A percentile compares a stretch with the other conserved stretches of the same genome.
Evolutionary conservation across 2,797 vertebrate species (phyloP).

Genomic region (Sebastes baramenuke): DNA sequence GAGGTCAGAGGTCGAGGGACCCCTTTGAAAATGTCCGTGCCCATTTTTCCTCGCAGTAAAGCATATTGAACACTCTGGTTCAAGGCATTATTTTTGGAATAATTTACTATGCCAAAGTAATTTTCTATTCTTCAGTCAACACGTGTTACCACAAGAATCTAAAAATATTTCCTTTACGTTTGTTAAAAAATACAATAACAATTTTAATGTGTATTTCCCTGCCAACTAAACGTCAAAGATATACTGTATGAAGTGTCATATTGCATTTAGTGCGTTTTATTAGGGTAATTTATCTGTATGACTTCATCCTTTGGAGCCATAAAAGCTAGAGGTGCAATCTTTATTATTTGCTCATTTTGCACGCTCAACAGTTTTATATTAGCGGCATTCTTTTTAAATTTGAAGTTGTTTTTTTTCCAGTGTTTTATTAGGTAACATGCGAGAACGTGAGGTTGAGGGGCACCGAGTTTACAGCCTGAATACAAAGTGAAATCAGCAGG

Average conservation of each 20-base stretch:
- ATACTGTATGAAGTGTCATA: not conserved
- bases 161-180: not conserved
- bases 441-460: not conserved
- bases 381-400: not conserved
- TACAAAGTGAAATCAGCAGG: not conserved
- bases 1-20: too few relatives aligned
- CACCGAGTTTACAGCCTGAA: not conserved
- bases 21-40: too few relatives aligned
- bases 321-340: not conserved
- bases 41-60: too few relatives aligned
- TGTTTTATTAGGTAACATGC: not conserved
- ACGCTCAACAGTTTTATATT: not conserved
- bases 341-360: not conserved
- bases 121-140: not conserved
- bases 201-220: not conserved
- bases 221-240: not conserved
- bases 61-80: not conserved
- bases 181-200: not conserved
- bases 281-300: not conserved
- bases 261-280: not conserved
- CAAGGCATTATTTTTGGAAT: not conserved
- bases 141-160: not conserved
- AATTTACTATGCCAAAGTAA: not conserved
- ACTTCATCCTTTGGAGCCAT: slow-evolving; percentile 14
- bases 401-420: not conserved